Evolutionary conservation across 1,140 invertebrate genomes (phyloP).

Genomic region (Bicyclus anynana): DNA sequence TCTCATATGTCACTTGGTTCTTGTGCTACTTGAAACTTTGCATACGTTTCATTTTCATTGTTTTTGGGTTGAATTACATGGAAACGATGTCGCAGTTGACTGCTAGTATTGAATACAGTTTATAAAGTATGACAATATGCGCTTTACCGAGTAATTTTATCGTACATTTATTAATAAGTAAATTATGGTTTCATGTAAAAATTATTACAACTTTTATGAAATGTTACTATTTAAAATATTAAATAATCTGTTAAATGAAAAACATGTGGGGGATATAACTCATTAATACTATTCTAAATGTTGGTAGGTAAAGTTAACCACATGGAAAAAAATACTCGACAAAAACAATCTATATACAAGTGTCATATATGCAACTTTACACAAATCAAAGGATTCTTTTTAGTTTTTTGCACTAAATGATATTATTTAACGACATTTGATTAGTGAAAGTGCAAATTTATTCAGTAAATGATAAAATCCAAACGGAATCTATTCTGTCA

Average conservation of each 20-base stretch:
- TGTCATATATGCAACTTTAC: conserved; percentile 11
- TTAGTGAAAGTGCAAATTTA: background rate
- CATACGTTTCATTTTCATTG: too few species aligned
- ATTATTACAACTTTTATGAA: too few species aligned
- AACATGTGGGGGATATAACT: background rate
- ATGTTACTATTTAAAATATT: background rate
- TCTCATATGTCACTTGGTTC: too few species aligned
- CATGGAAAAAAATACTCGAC: conserved; percentile 1
- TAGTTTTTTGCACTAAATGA: background rate
- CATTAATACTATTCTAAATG: conserved; percentile 8
- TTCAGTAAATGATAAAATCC: background rate
- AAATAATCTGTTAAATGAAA: background rate
- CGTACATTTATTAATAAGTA: too few species aligned
- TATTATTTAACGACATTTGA: conserved; percentile 3
- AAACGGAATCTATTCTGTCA: background rate
- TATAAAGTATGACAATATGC: too few species aligned
- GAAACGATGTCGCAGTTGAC: too few species aligned
- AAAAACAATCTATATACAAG: conserved; percentile 16
- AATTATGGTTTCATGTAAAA: too few species aligned
- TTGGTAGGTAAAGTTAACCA: conserved; percentile 1
- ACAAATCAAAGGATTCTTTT: conserved; percentile 9
- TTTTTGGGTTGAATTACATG: too few species aligned
- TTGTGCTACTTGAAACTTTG: too few species aligned
- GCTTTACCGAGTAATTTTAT: too few species aligned
- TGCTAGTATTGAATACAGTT: too few species aligned